Base-by-base conservation (phyloP, 2,888 invertebrate genomes). In the Chloroclysta siterata region DNA sequence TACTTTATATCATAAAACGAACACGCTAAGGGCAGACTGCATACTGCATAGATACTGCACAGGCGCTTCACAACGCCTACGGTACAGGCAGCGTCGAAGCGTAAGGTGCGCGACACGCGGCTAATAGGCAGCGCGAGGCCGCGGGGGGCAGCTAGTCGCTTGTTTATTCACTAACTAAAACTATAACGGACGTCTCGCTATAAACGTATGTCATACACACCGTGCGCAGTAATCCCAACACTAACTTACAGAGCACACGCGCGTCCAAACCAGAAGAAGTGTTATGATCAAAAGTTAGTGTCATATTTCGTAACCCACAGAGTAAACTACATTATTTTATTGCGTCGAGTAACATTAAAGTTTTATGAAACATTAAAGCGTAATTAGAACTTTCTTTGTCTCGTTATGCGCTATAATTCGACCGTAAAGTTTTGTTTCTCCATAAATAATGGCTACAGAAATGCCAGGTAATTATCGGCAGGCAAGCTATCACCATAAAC, bases 301-400 rank as follows among this genome's bases (percentile, higher is more conserved):
- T 42, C 46, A 61, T 60, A 60, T 65, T 66, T 57, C 22, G 41
- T 66, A 57, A 64, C 28, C 10, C 50, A 41, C 13, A 7, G 39
- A 52, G 51, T 22, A 51, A 36, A 46, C 51, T 14, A 39, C 48
- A 52, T 17, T 52, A 46, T 41, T 51, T 58, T 41, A 61, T 46
- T 41, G 50, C 36, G 41, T 46, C 29, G 42, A 57, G 6, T 29
- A 46, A 36, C 53, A 53, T 61, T 54, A 54, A 65, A 53, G 22
- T 58, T 61, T 58, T 52, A 65, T 55, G 58, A 52, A 54, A 58
- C 58, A 61, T 58, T 54, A 61, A 65, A 58, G 13, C 33, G 36
- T 65, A 61, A 65, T 65, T 58, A 65, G 47, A 55, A 52, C 22
- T 65, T 55, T 61, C 51, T 58, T 61, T 65, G 65, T 60, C 53